phyloP scores from a whole-genome alignment of 2,888 invertebrate genomes.

The Aspidiotus destructor region DNA sequence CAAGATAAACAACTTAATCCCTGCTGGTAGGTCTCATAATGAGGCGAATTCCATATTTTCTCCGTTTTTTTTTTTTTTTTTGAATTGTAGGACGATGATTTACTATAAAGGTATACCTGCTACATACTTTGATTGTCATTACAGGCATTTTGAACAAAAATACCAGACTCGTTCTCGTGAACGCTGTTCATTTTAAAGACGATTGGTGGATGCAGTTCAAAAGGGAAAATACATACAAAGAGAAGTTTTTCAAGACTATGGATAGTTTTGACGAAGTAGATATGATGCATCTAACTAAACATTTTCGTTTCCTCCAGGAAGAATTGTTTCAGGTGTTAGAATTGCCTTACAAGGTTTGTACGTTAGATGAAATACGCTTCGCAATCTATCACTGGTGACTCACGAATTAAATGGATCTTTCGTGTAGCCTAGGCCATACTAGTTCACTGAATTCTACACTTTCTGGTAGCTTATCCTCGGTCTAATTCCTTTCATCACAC shows the following conservation, averaged over 20 bases:
- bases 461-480: too few species aligned
- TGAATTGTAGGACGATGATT: too few species aligned
- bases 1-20: constrained; percentile 68
- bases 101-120: too few species aligned
- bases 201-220: not conserved
- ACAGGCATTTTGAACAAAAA: not conserved
- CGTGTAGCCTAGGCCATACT: too few species aligned
- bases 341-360: not conserved
- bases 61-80: not conserved
- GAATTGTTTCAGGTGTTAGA: not conserved
- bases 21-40: constrained; percentile 42
- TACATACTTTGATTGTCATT: too few species aligned
- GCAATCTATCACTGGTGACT: too few species aligned
- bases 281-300: not conserved
- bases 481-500: too few species aligned
- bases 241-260: not conserved
- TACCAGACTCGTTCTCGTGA: not conserved
- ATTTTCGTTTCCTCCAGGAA: not conserved
- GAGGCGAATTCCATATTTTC: too few species aligned
- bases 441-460: too few species aligned
- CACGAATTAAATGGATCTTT: too few species aligned
- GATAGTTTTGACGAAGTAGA: not conserved
- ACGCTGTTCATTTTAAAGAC: constrained; percentile 1
- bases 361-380: too few species aligned
- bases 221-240: not conserved